phyloP scores from a whole-genome alignment of 2,888 invertebrate species.

The Nymphalis c-album region DNA sequence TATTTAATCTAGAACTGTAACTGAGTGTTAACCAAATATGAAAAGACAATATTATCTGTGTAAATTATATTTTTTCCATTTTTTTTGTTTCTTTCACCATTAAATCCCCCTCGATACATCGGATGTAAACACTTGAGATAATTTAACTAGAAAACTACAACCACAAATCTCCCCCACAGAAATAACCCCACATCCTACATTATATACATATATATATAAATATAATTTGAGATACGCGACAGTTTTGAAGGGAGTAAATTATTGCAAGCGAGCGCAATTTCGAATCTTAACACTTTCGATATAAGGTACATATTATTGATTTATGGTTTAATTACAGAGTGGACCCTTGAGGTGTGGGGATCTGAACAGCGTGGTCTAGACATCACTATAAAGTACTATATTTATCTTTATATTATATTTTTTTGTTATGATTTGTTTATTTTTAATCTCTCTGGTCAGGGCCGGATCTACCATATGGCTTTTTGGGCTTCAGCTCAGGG shows the following conservation, averaged over 20 bases:
- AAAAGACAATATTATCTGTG: no score
- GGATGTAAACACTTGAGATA: background rate
- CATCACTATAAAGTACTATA: background rate
- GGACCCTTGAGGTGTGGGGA: slow-evolving; percentile 19
- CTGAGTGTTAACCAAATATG: no score
- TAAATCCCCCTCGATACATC: background rate
- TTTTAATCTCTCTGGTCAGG: no score
- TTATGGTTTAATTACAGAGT: slow-evolving; percentile 11
- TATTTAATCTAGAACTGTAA: no score
- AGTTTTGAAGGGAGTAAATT: slow-evolving; percentile 1
- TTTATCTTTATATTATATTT: background rate
- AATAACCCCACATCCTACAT: background rate
- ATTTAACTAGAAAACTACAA: background rate
- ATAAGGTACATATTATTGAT: slow-evolving; percentile 6
- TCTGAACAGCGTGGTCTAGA: slow-evolving; percentile 9
- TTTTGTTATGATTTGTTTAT: no score
- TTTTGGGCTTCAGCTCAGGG: no score
- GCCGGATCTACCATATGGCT: no score
- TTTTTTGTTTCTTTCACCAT: background rate
- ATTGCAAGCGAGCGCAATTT: background rate
- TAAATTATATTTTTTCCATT: no score
- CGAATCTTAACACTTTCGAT: background rate
- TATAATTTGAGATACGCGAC: background rate
- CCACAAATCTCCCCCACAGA: background rate
- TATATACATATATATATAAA: background rate